Evolutionary conservation across 2,888 invertebrate species (phyloP).

Genomic region (Chrysolina oricalcia): DNA sequence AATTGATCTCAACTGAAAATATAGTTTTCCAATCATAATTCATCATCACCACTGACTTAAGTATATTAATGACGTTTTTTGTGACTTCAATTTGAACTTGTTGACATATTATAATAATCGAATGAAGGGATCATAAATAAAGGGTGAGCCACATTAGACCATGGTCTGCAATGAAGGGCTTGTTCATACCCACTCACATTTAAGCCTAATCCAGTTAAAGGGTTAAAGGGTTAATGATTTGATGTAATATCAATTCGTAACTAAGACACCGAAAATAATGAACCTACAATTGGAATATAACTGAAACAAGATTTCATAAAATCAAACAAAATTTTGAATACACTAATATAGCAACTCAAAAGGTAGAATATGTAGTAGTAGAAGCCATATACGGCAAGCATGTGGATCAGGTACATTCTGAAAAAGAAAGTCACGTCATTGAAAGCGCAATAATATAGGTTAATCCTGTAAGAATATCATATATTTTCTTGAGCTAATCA

Average conservation of each 20-base stretch:
- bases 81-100: too few relatives aligned
- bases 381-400: conserved; percentile 72
- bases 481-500: too few relatives aligned
- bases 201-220: neutral
- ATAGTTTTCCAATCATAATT: too few relatives aligned
- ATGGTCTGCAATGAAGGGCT: too few relatives aligned
- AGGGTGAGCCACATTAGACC: too few relatives aligned
- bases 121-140: too few relatives aligned
- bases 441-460: too few relatives aligned
- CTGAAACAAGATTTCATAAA: conserved; percentile 41
- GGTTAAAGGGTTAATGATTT: neutral
- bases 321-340: conserved; percentile 54
- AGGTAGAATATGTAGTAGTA: conserved; percentile 63
- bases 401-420: conserved; percentile 75
- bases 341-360: conserved; percentile 52
- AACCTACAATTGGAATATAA: conserved; percentile 45
- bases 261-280: conserved; percentile 25
- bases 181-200: neutral
- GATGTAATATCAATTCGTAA: neutral
- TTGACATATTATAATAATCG: too few relatives aligned
- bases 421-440: conserved; percentile 60
- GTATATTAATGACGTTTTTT: too few relatives aligned
- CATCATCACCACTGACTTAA: too few relatives aligned
- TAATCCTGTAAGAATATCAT: too few relatives aligned
- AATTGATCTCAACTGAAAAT: too few relatives aligned